A percentile compares a stretch with the other conserved stretches of the same genome.
Conservation (phyloP, 2,888 invertebrate species). For the Morpho helenor region DNA sequence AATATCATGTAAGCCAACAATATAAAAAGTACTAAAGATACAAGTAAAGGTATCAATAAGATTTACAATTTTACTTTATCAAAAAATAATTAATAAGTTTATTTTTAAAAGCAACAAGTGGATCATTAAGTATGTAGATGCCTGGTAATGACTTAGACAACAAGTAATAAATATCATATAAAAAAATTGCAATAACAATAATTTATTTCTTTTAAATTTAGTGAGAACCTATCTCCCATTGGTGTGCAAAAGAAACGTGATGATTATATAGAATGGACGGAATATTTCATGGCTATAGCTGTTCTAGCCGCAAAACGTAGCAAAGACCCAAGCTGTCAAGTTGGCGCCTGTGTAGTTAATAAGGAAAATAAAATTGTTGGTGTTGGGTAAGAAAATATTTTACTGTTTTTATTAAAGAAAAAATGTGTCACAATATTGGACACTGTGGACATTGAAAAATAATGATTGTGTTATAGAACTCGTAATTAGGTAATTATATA, state of each 20-base stretch:
- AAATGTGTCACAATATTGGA: too few species aligned
- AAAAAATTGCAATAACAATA: not conserved
- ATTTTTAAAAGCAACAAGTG: too few species aligned
- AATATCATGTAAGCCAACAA: too few species aligned
- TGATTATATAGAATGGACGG: conserved; percentile 91
- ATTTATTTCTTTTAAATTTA: not conserved
- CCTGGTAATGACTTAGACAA: not conserved
- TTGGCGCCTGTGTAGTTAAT: conserved; percentile 97
- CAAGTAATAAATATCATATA: not conserved
- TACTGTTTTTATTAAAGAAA: too few species aligned
- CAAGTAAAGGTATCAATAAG: too few species aligned
- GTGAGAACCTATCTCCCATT: conserved; percentile 16
- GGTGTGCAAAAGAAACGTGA: conserved; percentile 68
- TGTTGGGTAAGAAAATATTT: conserved; percentile 79
- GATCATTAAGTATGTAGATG: too few species aligned
- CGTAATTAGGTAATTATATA: too few species aligned
- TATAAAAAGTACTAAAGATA: too few species aligned
- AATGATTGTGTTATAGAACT: too few species aligned
- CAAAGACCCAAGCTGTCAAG: conserved; percentile 96
- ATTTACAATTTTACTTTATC: too few species aligned
- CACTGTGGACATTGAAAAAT: too few species aligned
- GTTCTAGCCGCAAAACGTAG: conserved; percentile 94
- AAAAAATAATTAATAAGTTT: too few species aligned
- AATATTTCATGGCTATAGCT: conserved; percentile 97
- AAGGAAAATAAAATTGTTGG: conserved; percentile 92